Base-by-base conservation (phyloP, 2,797 vertebrate genomes). In the Sandelia bainsii region DNA sequence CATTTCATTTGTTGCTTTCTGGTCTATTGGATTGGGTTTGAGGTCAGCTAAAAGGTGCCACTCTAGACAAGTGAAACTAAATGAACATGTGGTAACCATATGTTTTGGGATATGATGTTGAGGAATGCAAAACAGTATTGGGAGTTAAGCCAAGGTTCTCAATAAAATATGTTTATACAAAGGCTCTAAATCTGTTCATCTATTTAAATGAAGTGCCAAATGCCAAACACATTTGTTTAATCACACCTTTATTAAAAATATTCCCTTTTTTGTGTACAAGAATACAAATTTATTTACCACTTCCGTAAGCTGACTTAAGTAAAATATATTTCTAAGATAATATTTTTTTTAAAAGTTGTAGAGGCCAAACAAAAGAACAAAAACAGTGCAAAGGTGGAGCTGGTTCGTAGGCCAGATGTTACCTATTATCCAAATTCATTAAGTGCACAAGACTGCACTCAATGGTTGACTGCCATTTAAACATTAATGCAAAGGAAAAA, bases 51-150 rank as follows among this genome's bases (percentile, higher is more conserved):
- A 49, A 56, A 60, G 40, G 54, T 63, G 61, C 32, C 51, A 52
- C 67, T 70, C 62, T 48, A 63, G 34, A 86, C 44, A 17, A 49
- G 7, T 57, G 8, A 48, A 62, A 67, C 34, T n/a, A 48, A 60
- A 59, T 32, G 20, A 75, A 67, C 76, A 86, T 75, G 66, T 71
- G 56, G 73, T 27, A 23, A n/a, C 56, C 73, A 70, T 85, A 64
- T 82, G 75, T 59, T 77, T 53, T 27, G 8, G 54, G 44, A n/a
- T 65, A 69, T 61, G 70, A 40, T 58, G 60, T 46, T 56, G 32
- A 81, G 63, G 48, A 77, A 81, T 64, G 54, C n/a, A 69, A 76
- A 75, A 34, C 6, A 62, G 48, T 14, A 42, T 44, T 20, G 44
- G 1, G 12, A 59, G 14, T 19, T 32, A 20, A 74, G 62, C 39